Evolutionary conservation across 37 sponge, comb jelly and placozoan species (phyloP), one percentile per base, ranked within the genome.

Genomic region (Beroe ovata): DNA sequence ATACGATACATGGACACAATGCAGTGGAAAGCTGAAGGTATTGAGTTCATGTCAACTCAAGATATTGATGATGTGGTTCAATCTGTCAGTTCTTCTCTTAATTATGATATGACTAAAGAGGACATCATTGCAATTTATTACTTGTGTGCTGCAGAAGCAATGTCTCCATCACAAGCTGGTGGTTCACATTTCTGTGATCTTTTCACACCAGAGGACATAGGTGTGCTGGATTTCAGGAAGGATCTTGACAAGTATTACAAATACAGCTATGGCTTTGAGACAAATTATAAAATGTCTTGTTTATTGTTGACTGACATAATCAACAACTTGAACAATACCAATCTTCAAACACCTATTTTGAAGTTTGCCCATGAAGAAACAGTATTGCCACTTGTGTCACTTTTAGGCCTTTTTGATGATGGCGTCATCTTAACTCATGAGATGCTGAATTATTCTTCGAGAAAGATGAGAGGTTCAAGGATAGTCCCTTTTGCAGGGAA

Each of bases 351-450:
- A 32, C 84, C 84, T 28, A 54, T 77, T 4, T 35, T 77, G 22
- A 77, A 42, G 54, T 77, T 77, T 77, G 84, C 84, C 28, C 84
- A 77, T 35, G 84, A 77, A 42, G 84, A 77, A 42, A 77, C 84
- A 32, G 84, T 77, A 36, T 4, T 77, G 21, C 84, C 84, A 4
- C 28, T 77, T 20, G 4, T 77, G 4, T n/a, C 84, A 2, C 38
- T 77, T 8, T n/a, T 77, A 25, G 47, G 47, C n/a, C 41, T 77
- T 3, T 77, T 42, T 42, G 54, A 42, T 1, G 84, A 77, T 77
- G 54, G 25, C 8, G 54, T 42, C 54, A 11, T 42, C 14, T 11
- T 77, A 54, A 77, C 84, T 8, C 84, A 77, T 25, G 25, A 77
- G 4, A 40, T 40, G 41, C 8, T 4, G n/a, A 19, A 77, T 35